A percentile compares a stretch with the other conserved stretches of the same genome.
Evolutionary conservation across 2,888 invertebrate species (phyloP).

Genomic region (Protophormia terraenovae): DNA sequence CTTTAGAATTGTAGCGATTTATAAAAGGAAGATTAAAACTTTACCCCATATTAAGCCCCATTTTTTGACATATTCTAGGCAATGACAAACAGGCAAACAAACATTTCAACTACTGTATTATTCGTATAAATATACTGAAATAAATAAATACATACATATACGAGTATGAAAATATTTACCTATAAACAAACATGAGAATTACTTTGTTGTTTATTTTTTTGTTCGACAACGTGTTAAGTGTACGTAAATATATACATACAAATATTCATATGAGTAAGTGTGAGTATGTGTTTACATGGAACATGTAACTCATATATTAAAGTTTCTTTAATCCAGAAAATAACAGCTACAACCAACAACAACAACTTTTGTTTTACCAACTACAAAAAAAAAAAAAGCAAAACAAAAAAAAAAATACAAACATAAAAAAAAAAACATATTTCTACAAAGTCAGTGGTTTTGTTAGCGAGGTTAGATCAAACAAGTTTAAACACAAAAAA

Average conservation of each 20-base stretch:
- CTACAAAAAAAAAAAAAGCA: slow-evolving; percentile 5
- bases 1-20: too few species aligned
- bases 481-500: slow-evolving; percentile 29
- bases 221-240: slow-evolving; percentile 42
- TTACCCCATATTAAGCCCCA: too few species aligned
- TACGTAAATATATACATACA: not conserved
- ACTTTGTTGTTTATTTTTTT: slow-evolving; percentile 7
- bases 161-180: slow-evolving; percentile 1
- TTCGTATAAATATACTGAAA: too few species aligned
- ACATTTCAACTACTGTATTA: too few species aligned
- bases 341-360: slow-evolving; percentile 3
- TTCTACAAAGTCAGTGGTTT: slow-evolving; percentile 59
- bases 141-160: not conserved
- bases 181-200: slow-evolving; percentile 29
- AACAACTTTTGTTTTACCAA: slow-evolving; percentile 33
- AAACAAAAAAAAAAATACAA: slow-evolving; percentile 20
- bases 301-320: slow-evolving; percentile 46
- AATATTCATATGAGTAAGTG: not conserved
- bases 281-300: slow-evolving; percentile 1
- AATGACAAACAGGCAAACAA: too few species aligned
- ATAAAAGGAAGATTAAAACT: too few species aligned
- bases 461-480: slow-evolving; percentile 61
- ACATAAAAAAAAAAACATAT: slow-evolving; percentile 46
- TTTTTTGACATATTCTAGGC: too few species aligned
- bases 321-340: slow-evolving; percentile 39